A percentile compares a stretch with the other conserved stretches of the same genome.
Conservation (phyloP, 2,888 invertebrate genomes). For the Cheilosia vernalis region DNA sequence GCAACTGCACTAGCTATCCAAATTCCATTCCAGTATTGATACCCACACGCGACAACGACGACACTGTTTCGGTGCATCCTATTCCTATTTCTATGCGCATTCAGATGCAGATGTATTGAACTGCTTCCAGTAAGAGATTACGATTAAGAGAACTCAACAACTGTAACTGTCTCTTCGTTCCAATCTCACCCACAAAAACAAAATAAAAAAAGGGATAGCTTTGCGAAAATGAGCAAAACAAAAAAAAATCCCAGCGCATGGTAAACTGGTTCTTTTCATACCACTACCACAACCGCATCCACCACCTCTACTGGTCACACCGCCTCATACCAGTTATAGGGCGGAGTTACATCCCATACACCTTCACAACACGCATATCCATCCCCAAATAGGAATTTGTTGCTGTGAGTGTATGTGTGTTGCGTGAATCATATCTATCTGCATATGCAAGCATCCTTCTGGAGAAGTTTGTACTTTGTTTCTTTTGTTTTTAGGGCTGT, state of each 20-base stretch:
- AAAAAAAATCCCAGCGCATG: slow-evolving; percentile 64
- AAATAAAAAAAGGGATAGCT: slow-evolving; percentile 25
- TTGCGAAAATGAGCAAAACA: slow-evolving; percentile 33
- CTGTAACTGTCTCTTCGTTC: slow-evolving; percentile 32
- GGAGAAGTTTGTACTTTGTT: slow-evolving; percentile 36
- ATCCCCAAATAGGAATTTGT: background rate
- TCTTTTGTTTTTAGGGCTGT: slow-evolving; percentile 72
- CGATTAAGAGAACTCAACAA: slow-evolving; percentile 19
- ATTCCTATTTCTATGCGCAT: too few relatives aligned
- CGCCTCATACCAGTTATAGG: slow-evolving; percentile 50
- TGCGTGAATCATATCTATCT: slow-evolving; percentile 19
- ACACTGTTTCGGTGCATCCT: too few relatives aligned
- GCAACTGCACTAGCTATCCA: background rate
- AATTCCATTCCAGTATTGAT: slow-evolving; percentile 23
- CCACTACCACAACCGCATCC: slow-evolving; percentile 43
- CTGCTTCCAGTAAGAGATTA: slow-evolving; percentile 60
- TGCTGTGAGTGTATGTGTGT: background rate
- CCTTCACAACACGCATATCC: background rate
- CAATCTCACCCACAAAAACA: slow-evolving; percentile 16
- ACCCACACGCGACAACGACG: background rate
- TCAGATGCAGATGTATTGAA: too few relatives aligned
- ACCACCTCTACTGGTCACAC: slow-evolving; percentile 42
- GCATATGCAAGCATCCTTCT: slow-evolving; percentile 42
- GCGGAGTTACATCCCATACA: slow-evolving; percentile 65
- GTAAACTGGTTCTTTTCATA: slow-evolving; percentile 69